These are phyloP conservation scores for Pachycephala philippinensis DNA, from an alignment of 2,113 vertebrate genomes.

Conservation along the genomic window DNA sequence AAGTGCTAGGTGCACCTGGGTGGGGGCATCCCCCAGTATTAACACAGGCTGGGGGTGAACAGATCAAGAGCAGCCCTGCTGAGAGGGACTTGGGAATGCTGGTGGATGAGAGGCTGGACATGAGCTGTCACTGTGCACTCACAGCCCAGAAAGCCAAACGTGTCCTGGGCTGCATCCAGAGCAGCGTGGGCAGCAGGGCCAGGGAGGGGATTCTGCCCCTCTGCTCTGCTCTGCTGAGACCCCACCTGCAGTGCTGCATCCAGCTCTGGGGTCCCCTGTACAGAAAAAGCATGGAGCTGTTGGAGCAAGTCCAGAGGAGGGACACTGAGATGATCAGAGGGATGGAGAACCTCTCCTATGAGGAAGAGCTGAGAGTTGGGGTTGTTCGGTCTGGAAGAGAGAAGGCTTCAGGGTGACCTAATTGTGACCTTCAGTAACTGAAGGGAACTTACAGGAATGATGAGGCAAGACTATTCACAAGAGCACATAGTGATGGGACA, in stretches of 20 bases:
- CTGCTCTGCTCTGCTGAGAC: neutral
- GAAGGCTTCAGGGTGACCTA: neutral
- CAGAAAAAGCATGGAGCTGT: rapidly evolving
- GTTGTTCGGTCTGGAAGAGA: neutral
- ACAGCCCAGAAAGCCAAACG: rapidly evolving
- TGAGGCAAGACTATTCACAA: neutral
- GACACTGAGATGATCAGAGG: no score
- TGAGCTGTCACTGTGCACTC: neutral
- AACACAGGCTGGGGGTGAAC: neutral
- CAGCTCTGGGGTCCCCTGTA: neutral
- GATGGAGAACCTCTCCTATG: neutral
- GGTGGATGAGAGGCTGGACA: neutral
- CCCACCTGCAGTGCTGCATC: neutral
- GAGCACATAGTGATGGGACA: neutral
- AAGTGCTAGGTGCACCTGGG: no score
- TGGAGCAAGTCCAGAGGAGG: rapidly evolving
- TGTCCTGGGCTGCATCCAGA: neutral
- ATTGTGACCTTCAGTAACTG: neutral
- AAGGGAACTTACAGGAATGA: neutral
- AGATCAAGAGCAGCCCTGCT: neutral
- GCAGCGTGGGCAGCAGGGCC: neutral
- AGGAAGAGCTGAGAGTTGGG: neutral
- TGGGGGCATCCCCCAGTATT: no score
- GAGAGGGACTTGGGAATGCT: neutral
- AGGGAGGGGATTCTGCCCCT: neutral